A percentile compares a stretch with the other conserved stretches of the same genome.
phyloP scores from a whole-genome alignment of 2,888 invertebrate species.

The Leptopilina drosophilae region DNA sequence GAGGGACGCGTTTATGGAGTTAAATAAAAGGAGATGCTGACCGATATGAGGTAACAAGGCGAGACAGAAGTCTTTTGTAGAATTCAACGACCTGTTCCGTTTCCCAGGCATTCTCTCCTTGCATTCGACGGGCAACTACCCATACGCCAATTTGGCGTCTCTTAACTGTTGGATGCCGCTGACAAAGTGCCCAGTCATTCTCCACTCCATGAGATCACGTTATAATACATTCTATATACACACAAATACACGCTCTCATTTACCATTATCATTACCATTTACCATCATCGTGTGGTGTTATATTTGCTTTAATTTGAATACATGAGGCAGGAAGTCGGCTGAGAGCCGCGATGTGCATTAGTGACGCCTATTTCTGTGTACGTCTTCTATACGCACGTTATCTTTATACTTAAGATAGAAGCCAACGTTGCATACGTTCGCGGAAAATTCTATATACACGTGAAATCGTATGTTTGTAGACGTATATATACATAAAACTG shows the following conservation, averaged over 20 bases:
- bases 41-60: constrained; percentile 28
- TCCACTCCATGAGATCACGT: constrained; percentile 21
- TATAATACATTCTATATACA: neutral
- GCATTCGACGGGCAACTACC: constrained; percentile 35
- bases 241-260: constrained; percentile 59
- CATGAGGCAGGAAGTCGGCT: constrained; percentile 67
- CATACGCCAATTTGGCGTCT: constrained; percentile 37
- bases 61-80: constrained; percentile 35
- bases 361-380: constrained; percentile 68
- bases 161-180: constrained; percentile 36
- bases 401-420: constrained; percentile 56
- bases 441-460: constrained; percentile 25
- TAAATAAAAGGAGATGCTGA: constrained; percentile 14
- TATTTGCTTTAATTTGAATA: constrained; percentile 72
- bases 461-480: neutral
- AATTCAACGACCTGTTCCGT: constrained; percentile 36
- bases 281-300: constrained; percentile 61
- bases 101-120: constrained; percentile 36
- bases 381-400: constrained; percentile 52
- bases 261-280: constrained; percentile 68
- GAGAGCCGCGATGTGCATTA: constrained; percentile 63
- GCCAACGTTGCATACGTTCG: constrained; percentile 48
- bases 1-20: neutral
- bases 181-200: constrained; percentile 37
- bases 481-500: constrained; percentile 7